Evolutionary conservation across 2,888 invertebrate genomes (phyloP).

Genomic region (Drosophila maculinotata): DNA sequence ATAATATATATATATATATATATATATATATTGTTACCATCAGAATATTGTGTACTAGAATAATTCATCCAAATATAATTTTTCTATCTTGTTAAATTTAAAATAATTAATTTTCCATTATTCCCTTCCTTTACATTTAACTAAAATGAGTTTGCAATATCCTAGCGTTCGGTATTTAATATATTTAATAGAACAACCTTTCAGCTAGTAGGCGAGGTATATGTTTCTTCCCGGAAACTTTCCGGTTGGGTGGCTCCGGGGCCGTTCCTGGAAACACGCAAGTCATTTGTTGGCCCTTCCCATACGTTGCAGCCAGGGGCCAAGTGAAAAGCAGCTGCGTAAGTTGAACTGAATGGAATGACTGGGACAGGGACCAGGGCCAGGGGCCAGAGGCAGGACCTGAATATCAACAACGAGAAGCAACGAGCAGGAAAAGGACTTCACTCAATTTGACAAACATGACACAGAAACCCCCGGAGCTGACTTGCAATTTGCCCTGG

Average conservation of each 20-base stretch:
- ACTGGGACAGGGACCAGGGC: slow-evolving; percentile 18
- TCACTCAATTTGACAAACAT: slow-evolving; percentile 78
- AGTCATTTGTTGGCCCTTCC: slow-evolving; percentile 40
- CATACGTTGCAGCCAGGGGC: slow-evolving; percentile 24
- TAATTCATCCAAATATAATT: no score
- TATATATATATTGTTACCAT: no score
- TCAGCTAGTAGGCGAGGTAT: background rate
- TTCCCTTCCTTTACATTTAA: no score
- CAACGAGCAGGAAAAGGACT: slow-evolving; percentile 47
- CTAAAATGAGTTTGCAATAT: no score
- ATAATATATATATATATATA: no score
- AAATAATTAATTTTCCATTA: no score
- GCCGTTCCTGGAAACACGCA: slow-evolving; percentile 35
- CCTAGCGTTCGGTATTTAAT: background rate
- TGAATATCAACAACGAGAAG: slow-evolving; percentile 50
- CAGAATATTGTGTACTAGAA: no score
- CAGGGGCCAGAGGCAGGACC: slow-evolving; percentile 27
- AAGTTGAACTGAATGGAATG: slow-evolving; percentile 34
- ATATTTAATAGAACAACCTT: slow-evolving; percentile 5
- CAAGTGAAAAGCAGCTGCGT: slow-evolving; percentile 29
- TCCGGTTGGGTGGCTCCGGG: slow-evolving; percentile 15
- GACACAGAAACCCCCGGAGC: slow-evolving; percentile 69
- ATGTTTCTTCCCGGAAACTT: slow-evolving; percentile 12
- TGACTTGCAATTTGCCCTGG: slow-evolving; percentile 66
- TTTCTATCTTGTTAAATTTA: background rate